Evolutionary conservation across 1,140 invertebrate species (phyloP).

Genomic region (Drosophila pseudoananassae): DNA sequence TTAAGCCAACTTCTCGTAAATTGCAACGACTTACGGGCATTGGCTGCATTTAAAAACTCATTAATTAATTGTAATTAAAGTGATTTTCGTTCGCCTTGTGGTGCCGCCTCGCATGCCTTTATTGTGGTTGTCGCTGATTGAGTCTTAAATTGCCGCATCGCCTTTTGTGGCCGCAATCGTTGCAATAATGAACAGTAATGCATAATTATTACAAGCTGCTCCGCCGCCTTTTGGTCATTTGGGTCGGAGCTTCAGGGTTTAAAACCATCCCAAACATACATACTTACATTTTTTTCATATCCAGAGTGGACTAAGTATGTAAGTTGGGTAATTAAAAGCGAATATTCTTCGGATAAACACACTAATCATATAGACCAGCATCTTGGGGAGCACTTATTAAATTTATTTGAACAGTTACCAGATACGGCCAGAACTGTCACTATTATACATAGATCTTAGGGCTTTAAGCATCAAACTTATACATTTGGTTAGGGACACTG

Average conservation of each 20-base stretch:
- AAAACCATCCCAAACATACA: not conserved
- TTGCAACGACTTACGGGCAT: slow-evolving; percentile 33
- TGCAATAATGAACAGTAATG: slow-evolving; percentile 69
- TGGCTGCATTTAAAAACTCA: slow-evolving; percentile 65
- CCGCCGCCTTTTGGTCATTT: slow-evolving; percentile 12
- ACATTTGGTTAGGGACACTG: not conserved
- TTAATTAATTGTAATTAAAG: slow-evolving; percentile 82
- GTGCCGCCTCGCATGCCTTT: slow-evolving; percentile 20
- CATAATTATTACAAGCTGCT: slow-evolving; percentile 61
- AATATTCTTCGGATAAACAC: not conserved
- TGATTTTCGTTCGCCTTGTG: slow-evolving; percentile 49
- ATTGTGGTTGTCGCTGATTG: slow-evolving; percentile 59
- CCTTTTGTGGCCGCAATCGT: slow-evolving; percentile 50
- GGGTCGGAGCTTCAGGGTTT: not conserved
- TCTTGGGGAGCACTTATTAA: slow-evolving; percentile 53
- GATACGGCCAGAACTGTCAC: slow-evolving; percentile 7
- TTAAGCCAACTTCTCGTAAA: slow-evolving; percentile 43
- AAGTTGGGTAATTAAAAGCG: slow-evolving; percentile 36
- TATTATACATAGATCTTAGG: slow-evolving; percentile 8
- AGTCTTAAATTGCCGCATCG: slow-evolving; percentile 51
- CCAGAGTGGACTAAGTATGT: not conserved
- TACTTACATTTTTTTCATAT: not conserved
- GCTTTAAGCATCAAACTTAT: slow-evolving; percentile 1
- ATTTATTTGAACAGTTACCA: slow-evolving; percentile 49
- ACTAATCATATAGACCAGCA: slow-evolving; percentile 22